These are phyloP conservation scores for Enteromius anoplus DNA, from an alignment of 2,797 vertebrate genomes.

Conservation along the genomic window DNA sequence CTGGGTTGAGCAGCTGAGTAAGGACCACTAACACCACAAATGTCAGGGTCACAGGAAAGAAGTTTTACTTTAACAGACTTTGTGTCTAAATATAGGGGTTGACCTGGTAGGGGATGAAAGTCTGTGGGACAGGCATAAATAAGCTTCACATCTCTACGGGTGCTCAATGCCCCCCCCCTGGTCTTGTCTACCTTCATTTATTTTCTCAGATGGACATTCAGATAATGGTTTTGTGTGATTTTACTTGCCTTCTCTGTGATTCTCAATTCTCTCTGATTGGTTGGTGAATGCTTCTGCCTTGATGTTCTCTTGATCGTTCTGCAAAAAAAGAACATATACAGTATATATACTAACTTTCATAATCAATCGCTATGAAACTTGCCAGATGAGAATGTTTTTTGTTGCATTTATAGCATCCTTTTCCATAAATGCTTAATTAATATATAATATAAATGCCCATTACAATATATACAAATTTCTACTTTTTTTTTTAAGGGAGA, in stretches of 20 bases:
- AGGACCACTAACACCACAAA: conserved; percentile 59
- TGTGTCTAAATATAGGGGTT: conserved; percentile 28
- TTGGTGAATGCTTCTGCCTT: conserved; percentile 25
- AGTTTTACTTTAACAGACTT: conserved; percentile 45
- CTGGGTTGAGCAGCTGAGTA: conserved; percentile 58
- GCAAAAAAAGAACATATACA: too few relatives aligned
- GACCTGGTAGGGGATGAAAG: conserved; percentile 5
- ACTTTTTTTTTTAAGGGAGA: not conserved
- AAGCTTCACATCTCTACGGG: not conserved
- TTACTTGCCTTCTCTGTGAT: conserved; percentile 43
- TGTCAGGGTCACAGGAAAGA: conserved; percentile 60
- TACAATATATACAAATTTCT: too few relatives aligned
- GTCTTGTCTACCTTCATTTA: not conserved
- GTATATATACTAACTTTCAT: too few relatives aligned
- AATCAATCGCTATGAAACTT: too few relatives aligned
- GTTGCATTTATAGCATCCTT: too few relatives aligned
- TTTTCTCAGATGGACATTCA: not conserved
- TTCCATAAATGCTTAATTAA: too few relatives aligned
- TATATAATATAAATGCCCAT: too few relatives aligned
- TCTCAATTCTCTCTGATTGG: conserved; percentile 37
- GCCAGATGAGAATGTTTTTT: too few relatives aligned
- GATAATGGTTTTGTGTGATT: not conserved
- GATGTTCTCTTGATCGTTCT: conserved; percentile 41
- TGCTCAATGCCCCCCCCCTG: too few relatives aligned
- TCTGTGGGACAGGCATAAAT: conserved; percentile 1